Evolutionary conservation across 2,797 vertebrate genomes (phyloP), one percentile per base, ranked within the genome.

Genomic region (Artibeus jamaicensis): DNA sequence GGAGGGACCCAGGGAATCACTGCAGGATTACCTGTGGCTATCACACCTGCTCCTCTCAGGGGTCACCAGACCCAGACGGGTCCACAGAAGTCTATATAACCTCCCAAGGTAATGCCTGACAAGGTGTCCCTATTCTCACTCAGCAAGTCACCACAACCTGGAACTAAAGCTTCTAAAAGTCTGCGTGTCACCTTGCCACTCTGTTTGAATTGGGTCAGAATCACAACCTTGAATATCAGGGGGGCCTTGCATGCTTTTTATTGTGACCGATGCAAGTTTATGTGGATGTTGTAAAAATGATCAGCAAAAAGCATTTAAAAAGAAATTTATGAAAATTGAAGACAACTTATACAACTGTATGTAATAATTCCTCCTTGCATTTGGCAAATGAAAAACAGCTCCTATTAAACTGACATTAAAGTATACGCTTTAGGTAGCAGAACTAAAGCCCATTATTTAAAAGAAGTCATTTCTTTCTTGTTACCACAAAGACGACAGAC

Each of bases 401-500:
- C 46, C 73, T 73, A 78, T 70, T 73, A 94, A 85, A 71, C 5
- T 42, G 77, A 79, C 44, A 37, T 44, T 76, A 93, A 93, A 76
- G 85, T 19, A 84, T 34, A 93, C 2, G 24, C 26, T 70, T 57
- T 18, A 42, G 39, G 76, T 34, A 81, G 46, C 29, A 84, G 87
- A 94, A 93, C 79, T 81, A 65, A 93, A 88, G 59, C 37, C n/a
- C 46, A 19, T 65, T 34, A 57, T 86, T 93, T 93, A 6, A 79
- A 94, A 95, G 68, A 68, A 87, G 71, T 84, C 73, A 73, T 65
- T 94, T 55, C 68, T 88, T 84, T 44, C 81, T 92, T 74, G 70
- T 29, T 44, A 71, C 16, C 73, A 79, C 32, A 84, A 78, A 86
- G 77, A 73, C 14, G 7, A 86, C 10, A 81, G 48, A 68, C 15